Evolutionary conservation across 2,113 vertebrate species (phyloP).

Genomic region (Platysternon megacephalum): DNA sequence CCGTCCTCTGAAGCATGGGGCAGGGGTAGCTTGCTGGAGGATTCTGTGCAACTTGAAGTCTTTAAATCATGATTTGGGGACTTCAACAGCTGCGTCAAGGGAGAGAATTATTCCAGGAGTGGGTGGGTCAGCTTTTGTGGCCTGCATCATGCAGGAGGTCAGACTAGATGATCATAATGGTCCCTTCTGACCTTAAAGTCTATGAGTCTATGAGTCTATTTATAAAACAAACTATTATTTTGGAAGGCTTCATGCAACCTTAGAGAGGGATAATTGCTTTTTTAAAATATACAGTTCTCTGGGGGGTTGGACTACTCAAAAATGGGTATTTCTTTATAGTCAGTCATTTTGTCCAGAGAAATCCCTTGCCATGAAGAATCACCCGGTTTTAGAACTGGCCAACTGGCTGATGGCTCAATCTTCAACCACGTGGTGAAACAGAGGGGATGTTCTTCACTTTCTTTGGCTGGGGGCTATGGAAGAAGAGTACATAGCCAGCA

Average conservation of each 20-base stretch:
- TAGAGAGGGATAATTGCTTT: slow-evolving; percentile 1
- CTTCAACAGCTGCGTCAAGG: too few species aligned
- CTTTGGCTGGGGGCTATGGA: neutral
- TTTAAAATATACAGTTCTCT: neutral
- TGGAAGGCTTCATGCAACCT: neutral
- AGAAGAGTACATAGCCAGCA: neutral
- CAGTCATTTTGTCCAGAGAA: neutral
- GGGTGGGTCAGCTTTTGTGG: too few species aligned
- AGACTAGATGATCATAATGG: too few species aligned
- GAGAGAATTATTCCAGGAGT: too few species aligned
- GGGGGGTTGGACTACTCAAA: neutral
- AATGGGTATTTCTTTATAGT: neutral
- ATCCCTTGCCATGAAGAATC: neutral
- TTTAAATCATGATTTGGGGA: too few species aligned
- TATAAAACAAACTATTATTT: slow-evolving; percentile 3
- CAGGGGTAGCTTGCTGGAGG: too few species aligned
- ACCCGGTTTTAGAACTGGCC: neutral
- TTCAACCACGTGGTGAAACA: neutral
- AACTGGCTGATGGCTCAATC: neutral
- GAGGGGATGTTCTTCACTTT: neutral
- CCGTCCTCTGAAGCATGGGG: too few species aligned
- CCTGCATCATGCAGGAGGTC: too few species aligned
- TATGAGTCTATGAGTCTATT: too few species aligned
- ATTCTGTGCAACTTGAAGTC: too few species aligned
- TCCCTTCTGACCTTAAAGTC: too few species aligned